phyloP scores from a whole-genome alignment of 2,888 invertebrate genomes.

The Caenorhabditis imperialis region DNA sequence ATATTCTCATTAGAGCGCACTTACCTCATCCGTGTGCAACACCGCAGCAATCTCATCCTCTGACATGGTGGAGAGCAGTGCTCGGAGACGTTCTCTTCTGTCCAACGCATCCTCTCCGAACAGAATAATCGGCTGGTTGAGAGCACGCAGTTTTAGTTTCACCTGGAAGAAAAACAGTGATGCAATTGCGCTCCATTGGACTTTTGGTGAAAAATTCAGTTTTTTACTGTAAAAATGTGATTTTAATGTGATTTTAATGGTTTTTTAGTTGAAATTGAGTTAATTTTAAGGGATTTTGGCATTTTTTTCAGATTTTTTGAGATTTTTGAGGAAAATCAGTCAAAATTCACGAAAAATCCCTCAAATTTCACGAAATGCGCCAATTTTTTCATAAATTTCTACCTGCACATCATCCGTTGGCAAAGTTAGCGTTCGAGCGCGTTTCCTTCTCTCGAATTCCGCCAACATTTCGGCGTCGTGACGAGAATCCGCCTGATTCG shows the following conservation, averaged over 20 bases:
- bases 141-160: constrained; percentile 89
- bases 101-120: constrained; percentile 99
- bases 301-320: too few relatives aligned
- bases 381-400: not conserved
- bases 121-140: constrained; percentile 95
- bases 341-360: not conserved
- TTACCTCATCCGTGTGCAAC: constrained; percentile 85
- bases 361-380: not conserved
- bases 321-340: not conserved
- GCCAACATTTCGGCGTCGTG: constrained; percentile 83
- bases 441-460: constrained; percentile 93
- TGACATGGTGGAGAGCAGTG: constrained; percentile 86
- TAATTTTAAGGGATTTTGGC: too few relatives aligned
- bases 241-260: too few relatives aligned
- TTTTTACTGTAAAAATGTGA: too few relatives aligned
- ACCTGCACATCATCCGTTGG: constrained; percentile 95
- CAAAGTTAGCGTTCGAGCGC: constrained; percentile 93
- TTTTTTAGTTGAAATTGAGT: too few relatives aligned
- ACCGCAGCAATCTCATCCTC: constrained; percentile 77
- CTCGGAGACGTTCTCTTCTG: constrained; percentile 90
- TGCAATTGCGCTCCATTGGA: too few relatives aligned
- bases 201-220: not conserved
- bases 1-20: constrained; percentile 81
- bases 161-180: too few relatives aligned
- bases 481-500: constrained; percentile 44